phyloP scores from a whole-genome alignment of 1,140 invertebrate genomes.

The Drosophila watanabei region DNA sequence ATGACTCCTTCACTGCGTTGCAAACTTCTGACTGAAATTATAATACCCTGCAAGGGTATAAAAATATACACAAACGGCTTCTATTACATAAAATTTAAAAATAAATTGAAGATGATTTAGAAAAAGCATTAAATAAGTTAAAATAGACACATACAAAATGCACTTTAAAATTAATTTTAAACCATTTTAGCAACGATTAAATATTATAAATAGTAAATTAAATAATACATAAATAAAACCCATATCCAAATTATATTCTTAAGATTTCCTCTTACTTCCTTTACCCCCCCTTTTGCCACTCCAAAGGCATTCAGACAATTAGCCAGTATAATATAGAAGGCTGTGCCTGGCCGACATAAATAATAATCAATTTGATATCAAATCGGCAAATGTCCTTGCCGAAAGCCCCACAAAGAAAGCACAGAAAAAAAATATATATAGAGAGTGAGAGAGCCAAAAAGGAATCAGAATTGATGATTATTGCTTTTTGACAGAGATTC shows the following conservation, averaged over 20 bases:
- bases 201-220: not conserved
- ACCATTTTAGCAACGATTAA: not conserved
- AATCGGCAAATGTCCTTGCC: slow-evolving; percentile 58
- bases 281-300: not conserved
- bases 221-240: not conserved
- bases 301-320: slow-evolving; percentile 36
- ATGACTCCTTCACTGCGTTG: no score
- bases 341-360: slow-evolving; percentile 60
- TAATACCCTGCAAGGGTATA: no score
- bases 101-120: no score
- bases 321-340: slow-evolving; percentile 21
- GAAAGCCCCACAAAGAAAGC: slow-evolving; percentile 8
- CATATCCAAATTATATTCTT: no score
- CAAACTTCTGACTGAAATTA: no score
- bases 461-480: slow-evolving; percentile 85
- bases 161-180: no score
- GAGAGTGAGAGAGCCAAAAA: not conserved
- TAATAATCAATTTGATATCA: slow-evolving; percentile 85
- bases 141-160: no score
- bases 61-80: no score
- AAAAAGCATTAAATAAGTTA: not conserved
- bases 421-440: not conserved
- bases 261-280: not conserved
- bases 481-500: slow-evolving; percentile 85
- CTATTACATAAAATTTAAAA: no score